phyloP scores from a whole-genome alignment of 2,797 vertebrate species.

The Melanotaenia nigrans region DNA sequence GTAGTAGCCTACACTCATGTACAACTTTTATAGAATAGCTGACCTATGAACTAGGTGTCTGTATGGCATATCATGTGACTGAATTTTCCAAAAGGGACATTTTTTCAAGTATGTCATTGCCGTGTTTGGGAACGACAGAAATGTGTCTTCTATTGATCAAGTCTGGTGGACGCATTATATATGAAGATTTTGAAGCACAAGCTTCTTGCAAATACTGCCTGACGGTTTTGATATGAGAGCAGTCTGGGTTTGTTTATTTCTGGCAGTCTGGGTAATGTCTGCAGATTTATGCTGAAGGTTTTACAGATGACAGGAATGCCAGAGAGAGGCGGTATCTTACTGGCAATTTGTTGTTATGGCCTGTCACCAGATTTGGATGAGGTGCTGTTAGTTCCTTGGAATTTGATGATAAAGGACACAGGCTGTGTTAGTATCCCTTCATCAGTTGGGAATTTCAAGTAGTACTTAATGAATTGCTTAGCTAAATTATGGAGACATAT shows the following conservation, averaged over 20 bases:
- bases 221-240: constrained; percentile 53
- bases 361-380: constrained; percentile 44
- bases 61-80: not conserved
- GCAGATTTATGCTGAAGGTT: constrained; percentile 64
- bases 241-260: constrained; percentile 68
- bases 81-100: not conserved
- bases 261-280: constrained; percentile 64
- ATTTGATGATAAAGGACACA: constrained; percentile 16
- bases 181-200: constrained; percentile 46
- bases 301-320: constrained; percentile 70
- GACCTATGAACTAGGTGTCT: constrained; percentile 8
- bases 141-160: constrained; percentile 2
- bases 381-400: constrained; percentile 27
- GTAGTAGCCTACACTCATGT: not conserved
- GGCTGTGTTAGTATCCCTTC: not conserved
- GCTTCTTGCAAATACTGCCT: constrained; percentile 51
- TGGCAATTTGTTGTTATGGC: constrained; percentile 30
- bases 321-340: constrained; percentile 46
- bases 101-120: constrained; percentile 3
- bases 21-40: constrained; percentile 6
- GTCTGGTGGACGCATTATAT: constrained; percentile 30
- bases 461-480: constrained; percentile 2
- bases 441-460: not conserved
- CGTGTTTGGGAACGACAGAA: not conserved
- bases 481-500: constrained; percentile 7